Evolutionary conservation across 2,797 vertebrate species (phyloP).

Genomic region (Myripristis jacobus): DNA sequence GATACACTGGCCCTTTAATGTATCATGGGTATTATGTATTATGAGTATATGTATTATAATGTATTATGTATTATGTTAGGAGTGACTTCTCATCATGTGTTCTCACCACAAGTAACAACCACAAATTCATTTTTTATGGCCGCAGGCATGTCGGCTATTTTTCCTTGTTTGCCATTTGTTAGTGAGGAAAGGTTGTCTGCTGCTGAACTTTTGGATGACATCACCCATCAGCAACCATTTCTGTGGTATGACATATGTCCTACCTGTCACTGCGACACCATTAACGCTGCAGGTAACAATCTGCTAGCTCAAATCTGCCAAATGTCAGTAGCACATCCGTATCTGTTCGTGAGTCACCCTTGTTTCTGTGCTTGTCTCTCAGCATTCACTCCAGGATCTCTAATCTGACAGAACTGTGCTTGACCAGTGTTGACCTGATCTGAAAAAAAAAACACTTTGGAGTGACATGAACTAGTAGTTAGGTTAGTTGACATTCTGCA

Average conservation of each 20-base stretch:
- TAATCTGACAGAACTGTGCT: not conserved
- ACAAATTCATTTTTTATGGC: not conserved
- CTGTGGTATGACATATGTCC: not conserved
- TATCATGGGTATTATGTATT: no score
- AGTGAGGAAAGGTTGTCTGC: slow-evolving; percentile 4
- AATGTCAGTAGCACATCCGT: not conserved
- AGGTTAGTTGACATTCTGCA: no score
- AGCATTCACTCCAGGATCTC: not conserved
- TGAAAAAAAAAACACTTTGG: no score
- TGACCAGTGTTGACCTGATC: not conserved
- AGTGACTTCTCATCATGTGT: not conserved
- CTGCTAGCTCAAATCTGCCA: slow-evolving; percentile 20
- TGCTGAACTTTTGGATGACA: slow-evolving; percentile 21
- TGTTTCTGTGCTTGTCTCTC: not conserved
- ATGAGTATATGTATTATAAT: no score
- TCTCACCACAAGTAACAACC: not conserved
- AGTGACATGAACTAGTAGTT: no score
- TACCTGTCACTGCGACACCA: not conserved
- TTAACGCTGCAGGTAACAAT: slow-evolving; percentile 13
- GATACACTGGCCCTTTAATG: not conserved
- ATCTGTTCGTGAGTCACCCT: not conserved
- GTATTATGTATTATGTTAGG: no score
- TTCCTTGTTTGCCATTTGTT: not conserved
- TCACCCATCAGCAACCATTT: not conserved
- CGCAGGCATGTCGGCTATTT: not conserved